A percentile compares a stretch with the other conserved stretches of the same genome.
Conservation (phyloP, 2,113 vertebrate species). For the Gavialis gangeticus region DNA sequence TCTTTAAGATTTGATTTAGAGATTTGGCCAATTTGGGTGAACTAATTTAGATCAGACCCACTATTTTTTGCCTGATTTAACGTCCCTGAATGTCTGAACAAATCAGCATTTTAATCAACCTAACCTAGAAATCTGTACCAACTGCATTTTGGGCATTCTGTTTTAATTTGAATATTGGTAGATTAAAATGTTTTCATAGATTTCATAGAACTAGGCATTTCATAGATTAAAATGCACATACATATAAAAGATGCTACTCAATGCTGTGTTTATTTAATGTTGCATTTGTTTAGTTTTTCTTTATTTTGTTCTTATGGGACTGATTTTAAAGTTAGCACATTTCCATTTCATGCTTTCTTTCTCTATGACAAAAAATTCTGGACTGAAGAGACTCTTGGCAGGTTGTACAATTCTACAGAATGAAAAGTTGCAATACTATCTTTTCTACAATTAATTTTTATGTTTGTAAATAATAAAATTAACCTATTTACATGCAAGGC, state of each 20-base stretch:
- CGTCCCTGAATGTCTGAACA: too few relatives aligned
- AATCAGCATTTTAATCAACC: too few relatives aligned
- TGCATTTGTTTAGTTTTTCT: not conserved
- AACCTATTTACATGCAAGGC: not conserved
- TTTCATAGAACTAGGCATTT: not conserved
- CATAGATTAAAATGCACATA: not conserved
- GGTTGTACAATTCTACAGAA: not conserved
- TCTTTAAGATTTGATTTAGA: too few relatives aligned
- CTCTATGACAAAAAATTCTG: not conserved
- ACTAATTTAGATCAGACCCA: too few relatives aligned
- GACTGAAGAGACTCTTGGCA: not conserved
- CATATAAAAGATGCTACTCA: not conserved
- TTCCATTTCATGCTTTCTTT: not conserved
- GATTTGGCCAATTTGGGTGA: too few relatives aligned
- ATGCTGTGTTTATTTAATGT: not conserved
- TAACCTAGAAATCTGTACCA: too few relatives aligned
- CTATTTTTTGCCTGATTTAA: too few relatives aligned
- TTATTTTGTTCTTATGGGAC: not conserved
- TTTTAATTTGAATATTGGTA: too few relatives aligned
- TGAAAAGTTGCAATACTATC: too few relatives aligned
- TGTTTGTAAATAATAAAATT: not conserved
- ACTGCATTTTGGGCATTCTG: too few relatives aligned
- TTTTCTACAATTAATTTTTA: not conserved
- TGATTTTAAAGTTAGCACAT: not conserved
- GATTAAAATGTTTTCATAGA: not conserved